Conservation (phyloP, 2,113 vertebrate species). For the Tragelaphus strepsiceros region DNA sequence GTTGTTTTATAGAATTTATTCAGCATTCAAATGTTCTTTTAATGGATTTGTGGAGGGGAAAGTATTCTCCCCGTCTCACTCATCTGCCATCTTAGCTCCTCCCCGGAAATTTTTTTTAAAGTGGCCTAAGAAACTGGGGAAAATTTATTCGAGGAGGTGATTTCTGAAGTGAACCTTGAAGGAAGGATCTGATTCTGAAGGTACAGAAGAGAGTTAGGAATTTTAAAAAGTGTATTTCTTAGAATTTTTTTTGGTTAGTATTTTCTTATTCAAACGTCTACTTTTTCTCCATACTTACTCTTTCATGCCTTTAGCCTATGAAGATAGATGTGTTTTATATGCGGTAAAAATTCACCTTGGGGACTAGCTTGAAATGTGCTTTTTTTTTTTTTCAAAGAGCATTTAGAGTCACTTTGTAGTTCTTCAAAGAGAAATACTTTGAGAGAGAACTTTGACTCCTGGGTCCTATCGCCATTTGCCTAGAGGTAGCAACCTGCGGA, state of each 20-base stretch:
- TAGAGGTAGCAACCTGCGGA: not conserved
- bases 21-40: too few species aligned
- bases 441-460: not conserved
- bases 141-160: not conserved
- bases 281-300: not conserved
- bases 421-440: not conserved
- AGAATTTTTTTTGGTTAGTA: not conserved
- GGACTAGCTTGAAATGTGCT: not conserved
- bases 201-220: not conserved
- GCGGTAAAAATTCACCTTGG: not conserved
- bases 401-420: not conserved
- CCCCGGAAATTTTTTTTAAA: not conserved
- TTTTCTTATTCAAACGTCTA: constrained; percentile 1
- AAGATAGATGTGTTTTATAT: not conserved
- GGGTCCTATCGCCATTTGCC: not conserved
- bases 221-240: not conserved
- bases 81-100: too few species aligned
- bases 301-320: constrained; percentile 4
- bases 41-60: too few species aligned
- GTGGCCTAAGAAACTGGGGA: not conserved
- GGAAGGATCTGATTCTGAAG: not conserved
- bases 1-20: too few species aligned
- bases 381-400: constrained; percentile 20
- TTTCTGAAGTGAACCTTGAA: not conserved
- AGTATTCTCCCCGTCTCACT: too few species aligned